A percentile compares a stretch with the other conserved stretches of the same genome.
phyloP scores from a whole-genome alignment of 2,797 vertebrate species.

The Antennarius maculatus region DNA sequence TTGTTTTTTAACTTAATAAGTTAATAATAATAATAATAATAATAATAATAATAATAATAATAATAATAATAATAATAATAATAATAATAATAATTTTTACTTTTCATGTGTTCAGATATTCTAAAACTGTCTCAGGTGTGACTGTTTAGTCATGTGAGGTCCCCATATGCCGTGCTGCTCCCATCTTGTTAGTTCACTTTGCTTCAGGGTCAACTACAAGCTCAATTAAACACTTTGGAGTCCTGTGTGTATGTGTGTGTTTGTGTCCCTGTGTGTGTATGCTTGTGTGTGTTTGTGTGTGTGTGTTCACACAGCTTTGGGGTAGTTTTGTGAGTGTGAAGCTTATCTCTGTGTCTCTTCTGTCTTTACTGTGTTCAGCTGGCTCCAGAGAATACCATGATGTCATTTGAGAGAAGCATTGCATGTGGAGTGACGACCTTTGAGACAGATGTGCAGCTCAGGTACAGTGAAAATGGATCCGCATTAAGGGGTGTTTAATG shows the following conservation, averaged over 20 bases:
- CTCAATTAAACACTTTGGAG: constrained; percentile 25
- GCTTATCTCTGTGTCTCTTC: constrained; percentile 33
- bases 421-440: constrained; percentile 85
- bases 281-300: background rate
- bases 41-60: background rate
- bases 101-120: background rate
- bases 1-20: too few species aligned
- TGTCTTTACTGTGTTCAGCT: constrained; percentile 79
- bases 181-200: constrained; percentile 25
- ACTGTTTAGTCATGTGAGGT: constrained; percentile 24
- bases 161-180: constrained; percentile 34
- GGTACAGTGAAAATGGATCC: constrained; percentile 75
- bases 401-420: constrained; percentile 88
- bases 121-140: constrained; percentile 38
- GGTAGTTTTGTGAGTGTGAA: constrained; percentile 15
- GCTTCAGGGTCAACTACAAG: constrained; percentile 37
- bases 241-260: constrained; percentile 29
- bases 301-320: constrained; percentile 36
- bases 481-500: too few species aligned
- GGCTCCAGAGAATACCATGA: constrained; percentile 96
- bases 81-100: background rate
- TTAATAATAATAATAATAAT: too few species aligned
- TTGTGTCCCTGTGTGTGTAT: background rate
- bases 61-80: background rate
- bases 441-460: constrained; percentile 94